Evolutionary conservation across 2,797 vertebrate species (phyloP).

Genomic region (Hemitrygon akajei): DNA sequence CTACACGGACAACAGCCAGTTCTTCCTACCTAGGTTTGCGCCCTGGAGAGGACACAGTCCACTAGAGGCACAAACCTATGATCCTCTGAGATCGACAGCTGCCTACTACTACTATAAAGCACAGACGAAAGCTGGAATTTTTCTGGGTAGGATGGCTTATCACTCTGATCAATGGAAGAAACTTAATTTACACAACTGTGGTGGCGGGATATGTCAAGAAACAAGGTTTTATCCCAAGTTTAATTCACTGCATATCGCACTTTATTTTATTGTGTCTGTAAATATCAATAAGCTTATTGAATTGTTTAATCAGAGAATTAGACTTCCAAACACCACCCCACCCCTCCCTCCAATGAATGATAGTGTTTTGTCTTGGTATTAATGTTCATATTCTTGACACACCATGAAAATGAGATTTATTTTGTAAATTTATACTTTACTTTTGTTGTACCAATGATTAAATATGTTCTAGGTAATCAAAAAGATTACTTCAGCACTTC

Average conservation of each 20-base stretch:
- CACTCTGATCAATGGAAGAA: background rate
- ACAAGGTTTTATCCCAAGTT: background rate
- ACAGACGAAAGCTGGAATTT: background rate
- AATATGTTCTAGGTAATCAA: background rate
- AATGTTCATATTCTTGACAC: background rate
- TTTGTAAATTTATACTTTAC: background rate
- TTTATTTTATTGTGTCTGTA: background rate
- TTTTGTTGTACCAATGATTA: background rate
- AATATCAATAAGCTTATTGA: background rate
- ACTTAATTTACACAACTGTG: background rate
- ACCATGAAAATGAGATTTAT: background rate
- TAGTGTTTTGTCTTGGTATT: background rate
- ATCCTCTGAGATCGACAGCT: too few species aligned
- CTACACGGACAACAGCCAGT: background rate
- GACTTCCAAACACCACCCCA: background rate
- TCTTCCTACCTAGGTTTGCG: too few species aligned
- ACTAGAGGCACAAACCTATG: too few species aligned
- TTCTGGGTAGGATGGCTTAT: background rate
- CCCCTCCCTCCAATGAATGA: background rate
- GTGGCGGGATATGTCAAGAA: background rate
- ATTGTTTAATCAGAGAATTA: background rate
- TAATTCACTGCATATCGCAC: background rate
- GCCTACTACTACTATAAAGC: too few species aligned
- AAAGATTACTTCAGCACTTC: constrained; percentile 6
- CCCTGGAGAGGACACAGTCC: too few species aligned